These are phyloP conservation scores for Lepidurus packardi DNA, from an alignment of 1,140 invertebrate genomes.

Conservation along the genomic window DNA sequence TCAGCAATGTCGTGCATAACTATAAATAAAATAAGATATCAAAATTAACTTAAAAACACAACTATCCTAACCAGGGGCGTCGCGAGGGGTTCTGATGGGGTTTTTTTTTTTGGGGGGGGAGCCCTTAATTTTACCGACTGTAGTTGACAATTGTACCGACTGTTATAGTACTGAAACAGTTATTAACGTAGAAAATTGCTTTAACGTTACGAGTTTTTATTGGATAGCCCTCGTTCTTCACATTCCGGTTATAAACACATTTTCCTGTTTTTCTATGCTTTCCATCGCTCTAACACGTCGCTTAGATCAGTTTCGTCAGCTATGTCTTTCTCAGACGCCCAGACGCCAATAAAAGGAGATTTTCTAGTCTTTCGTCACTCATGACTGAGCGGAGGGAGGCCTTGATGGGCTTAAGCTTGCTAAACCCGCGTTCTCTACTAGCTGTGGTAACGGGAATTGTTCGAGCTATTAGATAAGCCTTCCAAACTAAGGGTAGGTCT, in stretches of 20 bases:
- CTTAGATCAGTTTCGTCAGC: background rate
- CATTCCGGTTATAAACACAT: background rate
- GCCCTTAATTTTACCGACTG: no score
- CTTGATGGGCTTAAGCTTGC: background rate
- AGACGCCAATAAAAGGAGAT: background rate
- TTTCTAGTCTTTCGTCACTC: slow-evolving; percentile 20
- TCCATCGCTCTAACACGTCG: background rate
- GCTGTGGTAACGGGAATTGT: background rate
- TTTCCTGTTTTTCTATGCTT: background rate
- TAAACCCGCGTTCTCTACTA: background rate
- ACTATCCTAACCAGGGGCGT: background rate
- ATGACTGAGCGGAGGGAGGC: background rate
- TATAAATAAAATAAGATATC: no score
- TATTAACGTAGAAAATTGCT: background rate
- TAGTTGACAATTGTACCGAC: background rate
- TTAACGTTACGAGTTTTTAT: background rate
- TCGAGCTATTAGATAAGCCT: background rate
- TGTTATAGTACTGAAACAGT: background rate
- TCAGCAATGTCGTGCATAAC: no score
- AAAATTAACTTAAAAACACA: no score
- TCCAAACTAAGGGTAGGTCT: background rate
- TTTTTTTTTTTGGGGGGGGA: no score
- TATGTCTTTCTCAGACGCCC: slow-evolving; percentile 21
- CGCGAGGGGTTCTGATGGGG: no score
- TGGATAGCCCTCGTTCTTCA: background rate